A percentile compares a stretch with the other conserved stretches of the same genome.
These are phyloP conservation scores for Pocillopora verrucosa DNA, from an alignment of 64 coral and sea anemone genomes.

Conservation along the genomic window DNA sequence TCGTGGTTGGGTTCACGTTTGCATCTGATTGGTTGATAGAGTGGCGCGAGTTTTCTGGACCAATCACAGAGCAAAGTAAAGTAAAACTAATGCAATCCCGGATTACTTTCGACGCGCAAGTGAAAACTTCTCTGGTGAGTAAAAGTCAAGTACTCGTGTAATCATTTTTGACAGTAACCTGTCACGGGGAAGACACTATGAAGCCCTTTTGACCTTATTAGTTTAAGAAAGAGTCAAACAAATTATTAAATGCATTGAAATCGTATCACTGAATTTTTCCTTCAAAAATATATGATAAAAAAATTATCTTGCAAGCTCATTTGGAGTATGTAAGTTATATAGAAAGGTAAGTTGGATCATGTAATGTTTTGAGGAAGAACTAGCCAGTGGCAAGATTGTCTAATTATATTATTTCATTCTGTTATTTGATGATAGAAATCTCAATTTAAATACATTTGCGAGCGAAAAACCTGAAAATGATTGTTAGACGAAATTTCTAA, in stretches of 20 bases:
- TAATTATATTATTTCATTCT: too few relatives aligned
- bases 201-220: conserved; percentile 1
- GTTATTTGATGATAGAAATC: too few relatives aligned
- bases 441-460: too few relatives aligned
- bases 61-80: neutral
- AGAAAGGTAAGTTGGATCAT: neutral
- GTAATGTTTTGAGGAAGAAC: neutral
- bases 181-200: neutral
- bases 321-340: neutral
- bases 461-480: too few relatives aligned
- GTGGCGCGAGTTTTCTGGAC: neutral
- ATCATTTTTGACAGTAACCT: neutral
- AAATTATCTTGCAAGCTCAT: too few relatives aligned
- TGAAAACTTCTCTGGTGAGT: neutral
- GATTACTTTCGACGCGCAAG: too few relatives aligned
- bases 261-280: neutral
- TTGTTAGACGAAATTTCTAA: too few relatives aligned
- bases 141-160: conserved; percentile 7
- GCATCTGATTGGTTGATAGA: too few relatives aligned
- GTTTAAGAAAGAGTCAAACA: neutral
- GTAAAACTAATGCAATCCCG: neutral
- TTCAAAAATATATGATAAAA: too few relatives aligned
- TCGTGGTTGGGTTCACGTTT: too few relatives aligned
- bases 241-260: conserved; percentile 14
- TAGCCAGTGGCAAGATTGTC: too few relatives aligned